Percentiles rank a stretch among this genome's conserved stretches.
Conservation (phyloP, 2,113 vertebrate genomes). For the Eubucco bourcierii region DNA sequence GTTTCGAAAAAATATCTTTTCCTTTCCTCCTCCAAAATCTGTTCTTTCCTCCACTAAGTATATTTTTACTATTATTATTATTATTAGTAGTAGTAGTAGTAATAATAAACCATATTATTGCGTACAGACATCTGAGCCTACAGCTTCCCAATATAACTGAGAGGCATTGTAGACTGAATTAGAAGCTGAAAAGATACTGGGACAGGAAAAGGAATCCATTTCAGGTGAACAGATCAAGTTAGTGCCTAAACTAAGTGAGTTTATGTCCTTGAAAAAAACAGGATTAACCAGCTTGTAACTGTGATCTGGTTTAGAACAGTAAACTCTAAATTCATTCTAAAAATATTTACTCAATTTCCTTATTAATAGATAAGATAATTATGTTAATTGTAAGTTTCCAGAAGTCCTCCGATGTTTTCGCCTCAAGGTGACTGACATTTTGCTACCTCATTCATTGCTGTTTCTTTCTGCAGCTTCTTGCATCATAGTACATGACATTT, state of each 20-base stretch:
- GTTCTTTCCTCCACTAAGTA: not conserved
- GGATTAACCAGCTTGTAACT: not conserved
- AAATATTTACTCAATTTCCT: not conserved
- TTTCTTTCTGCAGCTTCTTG: not conserved
- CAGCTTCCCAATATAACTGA: not conserved
- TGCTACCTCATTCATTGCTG: not conserved
- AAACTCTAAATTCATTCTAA: not conserved
- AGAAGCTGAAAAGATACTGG: not conserved
- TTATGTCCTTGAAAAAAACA: not conserved
- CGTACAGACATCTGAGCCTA: not conserved
- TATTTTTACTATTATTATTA: not conserved
- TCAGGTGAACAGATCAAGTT: not conserved
- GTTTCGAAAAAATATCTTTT: not conserved
- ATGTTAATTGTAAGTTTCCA: not conserved
- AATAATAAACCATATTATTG: not conserved
- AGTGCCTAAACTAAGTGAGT: not conserved
- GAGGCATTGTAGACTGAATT: not conserved
- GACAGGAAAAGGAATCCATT: not conserved
- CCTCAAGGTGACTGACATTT: slow-evolving; percentile 11
- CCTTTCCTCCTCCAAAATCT: not conserved
- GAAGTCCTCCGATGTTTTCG: not conserved
- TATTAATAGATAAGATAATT: not conserved
- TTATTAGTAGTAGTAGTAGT: not conserved
- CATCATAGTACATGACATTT: fast-evolving
- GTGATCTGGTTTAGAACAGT: not conserved